These are phyloP conservation scores for Spisula solida DNA, from an alignment of 2,888 invertebrate species.

Conservation along the genomic window DNA sequence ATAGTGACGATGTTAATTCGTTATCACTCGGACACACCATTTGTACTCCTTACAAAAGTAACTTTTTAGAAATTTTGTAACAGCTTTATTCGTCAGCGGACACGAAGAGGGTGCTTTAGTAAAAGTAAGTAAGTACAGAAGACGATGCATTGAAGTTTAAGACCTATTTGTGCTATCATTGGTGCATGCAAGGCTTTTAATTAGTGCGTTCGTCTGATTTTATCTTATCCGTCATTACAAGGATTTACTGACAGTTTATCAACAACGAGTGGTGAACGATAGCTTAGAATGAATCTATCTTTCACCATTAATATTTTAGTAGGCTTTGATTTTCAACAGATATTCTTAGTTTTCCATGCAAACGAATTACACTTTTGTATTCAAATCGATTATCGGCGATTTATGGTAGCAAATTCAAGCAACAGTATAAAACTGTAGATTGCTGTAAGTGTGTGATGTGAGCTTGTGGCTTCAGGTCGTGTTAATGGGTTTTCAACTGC, in stretches of 20 bases:
- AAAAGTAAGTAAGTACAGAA: no score
- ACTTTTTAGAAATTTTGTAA: no score
- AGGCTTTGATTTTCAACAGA: background rate
- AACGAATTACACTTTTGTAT: conserved; percentile 5
- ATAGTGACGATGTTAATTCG: no score
- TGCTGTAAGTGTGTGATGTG: background rate
- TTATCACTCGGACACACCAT: no score
- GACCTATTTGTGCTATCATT: no score
- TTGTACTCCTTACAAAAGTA: no score
- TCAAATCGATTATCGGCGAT: conserved; percentile 14
- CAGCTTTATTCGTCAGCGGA: no score
- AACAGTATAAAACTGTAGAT: background rate
- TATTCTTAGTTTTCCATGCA: background rate
- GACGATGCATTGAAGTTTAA: no score
- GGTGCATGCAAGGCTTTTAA: no score
- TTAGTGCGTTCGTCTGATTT: no score
- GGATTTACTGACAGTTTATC: background rate
- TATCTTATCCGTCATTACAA: background rate
- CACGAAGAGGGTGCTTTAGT: no score
- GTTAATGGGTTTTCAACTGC: background rate
- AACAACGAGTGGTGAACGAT: conserved; percentile 1
- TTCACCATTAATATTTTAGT: conserved; percentile 10
- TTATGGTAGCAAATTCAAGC: conserved; percentile 15
- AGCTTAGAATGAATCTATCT: conserved; percentile 12
- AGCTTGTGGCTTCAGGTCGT: background rate